A percentile compares a stretch with the other conserved stretches of the same genome.
These are phyloP conservation scores for Tokudaia tokunoshimensis DNA, from an alignment of 2,797 vertebrate genomes.

Conservation along the genomic window DNA sequence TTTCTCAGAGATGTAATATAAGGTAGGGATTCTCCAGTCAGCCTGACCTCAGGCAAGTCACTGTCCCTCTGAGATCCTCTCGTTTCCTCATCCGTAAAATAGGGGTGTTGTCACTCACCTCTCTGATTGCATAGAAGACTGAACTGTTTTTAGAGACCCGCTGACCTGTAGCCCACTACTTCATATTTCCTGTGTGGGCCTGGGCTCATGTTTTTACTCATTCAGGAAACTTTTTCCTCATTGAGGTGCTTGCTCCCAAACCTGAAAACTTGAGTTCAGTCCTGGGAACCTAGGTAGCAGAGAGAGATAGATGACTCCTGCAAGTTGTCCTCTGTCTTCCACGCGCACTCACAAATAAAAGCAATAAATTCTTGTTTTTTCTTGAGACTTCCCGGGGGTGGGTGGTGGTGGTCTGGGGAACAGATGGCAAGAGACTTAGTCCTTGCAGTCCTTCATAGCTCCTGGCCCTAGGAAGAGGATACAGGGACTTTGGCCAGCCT, in stretches of 20 bases:
- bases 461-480: constrained; percentile 56
- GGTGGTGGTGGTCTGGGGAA: background rate
- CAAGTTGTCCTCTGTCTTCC: background rate
- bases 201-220: constrained; percentile 34
- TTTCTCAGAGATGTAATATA: background rate
- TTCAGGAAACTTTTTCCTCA: constrained; percentile 46
- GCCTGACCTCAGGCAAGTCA: background rate
- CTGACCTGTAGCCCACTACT: background rate
- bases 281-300: background rate
- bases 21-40: background rate
- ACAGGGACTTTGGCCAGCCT: constrained; percentile 66
- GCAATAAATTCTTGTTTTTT: background rate
- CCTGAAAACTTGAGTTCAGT: background rate
- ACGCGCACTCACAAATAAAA: background rate
- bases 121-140: background rate
- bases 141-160: background rate
- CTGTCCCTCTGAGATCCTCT: background rate
- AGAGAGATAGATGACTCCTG: background rate
- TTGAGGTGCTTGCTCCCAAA: background rate
- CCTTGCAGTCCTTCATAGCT: constrained; percentile 40
- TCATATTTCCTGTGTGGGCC: background rate
- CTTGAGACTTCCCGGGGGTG: background rate
- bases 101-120: background rate
- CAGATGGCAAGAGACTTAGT: constrained; percentile 2
- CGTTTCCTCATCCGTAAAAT: constrained; percentile 18